Percentiles rank a stretch among this genome's conserved stretches.
These are phyloP conservation scores for Nemotelus pantherinus DNA, from an alignment of 2,888 invertebrate genomes.

Conservation along the genomic window DNA sequence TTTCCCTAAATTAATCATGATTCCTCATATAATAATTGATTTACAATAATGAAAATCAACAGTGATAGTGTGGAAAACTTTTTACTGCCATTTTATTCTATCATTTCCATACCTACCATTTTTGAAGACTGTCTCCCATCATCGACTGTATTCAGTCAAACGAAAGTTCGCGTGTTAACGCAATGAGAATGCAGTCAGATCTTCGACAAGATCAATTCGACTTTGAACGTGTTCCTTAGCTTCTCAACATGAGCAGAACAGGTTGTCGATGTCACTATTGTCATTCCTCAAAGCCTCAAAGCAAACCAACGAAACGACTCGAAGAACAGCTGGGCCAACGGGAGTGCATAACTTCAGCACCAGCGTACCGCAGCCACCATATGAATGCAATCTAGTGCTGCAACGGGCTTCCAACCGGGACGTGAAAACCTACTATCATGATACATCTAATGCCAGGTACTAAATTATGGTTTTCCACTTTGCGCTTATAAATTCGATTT, in stretches of 20 bases:
- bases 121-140: too few relatives aligned
- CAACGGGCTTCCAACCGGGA: background rate
- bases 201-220: constrained; percentile 5
- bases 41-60: too few relatives aligned
- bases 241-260: constrained; percentile 37
- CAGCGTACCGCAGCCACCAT: background rate
- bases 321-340: constrained; percentile 12
- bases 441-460: constrained; percentile 28
- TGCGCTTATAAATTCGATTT: constrained; percentile 38
- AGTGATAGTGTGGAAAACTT: too few relatives aligned
- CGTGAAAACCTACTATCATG: constrained; percentile 2
- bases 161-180: background rate
- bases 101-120: too few relatives aligned
- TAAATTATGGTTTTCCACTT: constrained; percentile 41
- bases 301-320: background rate
- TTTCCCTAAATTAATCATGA: too few relatives aligned
- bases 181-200: constrained; percentile 20
- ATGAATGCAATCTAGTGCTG: background rate
- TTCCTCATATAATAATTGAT: too few relatives aligned
- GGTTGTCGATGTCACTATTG: constrained; percentile 43
- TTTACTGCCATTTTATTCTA: too few relatives aligned
- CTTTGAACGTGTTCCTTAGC: constrained; percentile 22
- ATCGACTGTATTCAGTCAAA: too few relatives aligned
- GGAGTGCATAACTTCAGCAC: constrained; percentile 15
- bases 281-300: constrained; percentile 22